phyloP scores from a whole-genome alignment of 2,888 invertebrate species.

The Temnothorax unifasciatus region DNA sequence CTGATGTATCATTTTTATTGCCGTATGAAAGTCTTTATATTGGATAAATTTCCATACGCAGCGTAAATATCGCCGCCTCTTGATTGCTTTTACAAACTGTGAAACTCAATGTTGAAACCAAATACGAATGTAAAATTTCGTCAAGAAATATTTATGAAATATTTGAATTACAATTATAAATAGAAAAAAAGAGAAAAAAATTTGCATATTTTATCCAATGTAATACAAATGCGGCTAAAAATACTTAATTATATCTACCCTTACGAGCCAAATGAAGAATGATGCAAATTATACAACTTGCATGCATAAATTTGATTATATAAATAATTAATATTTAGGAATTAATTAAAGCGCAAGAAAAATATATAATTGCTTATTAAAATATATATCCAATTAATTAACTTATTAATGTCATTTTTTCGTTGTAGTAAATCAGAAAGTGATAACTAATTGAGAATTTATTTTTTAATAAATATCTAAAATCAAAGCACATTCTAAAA shows the following conservation, averaged over 20 bases:
- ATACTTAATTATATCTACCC: background rate
- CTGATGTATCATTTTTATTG: slow-evolving; percentile 54
- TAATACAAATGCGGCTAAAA: background rate
- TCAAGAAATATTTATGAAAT: background rate
- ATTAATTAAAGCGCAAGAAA: background rate
- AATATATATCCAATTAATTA: background rate
- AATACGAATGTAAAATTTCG: background rate
- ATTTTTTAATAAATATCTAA: slow-evolving; percentile 47
- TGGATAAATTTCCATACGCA: slow-evolving; percentile 51
- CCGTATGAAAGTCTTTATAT: slow-evolving; percentile 39
- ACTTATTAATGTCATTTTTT: background rate
- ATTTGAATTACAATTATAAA: background rate
- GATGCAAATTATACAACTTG: background rate
- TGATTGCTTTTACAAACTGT: slow-evolving; percentile 29
- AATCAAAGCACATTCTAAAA: slow-evolving; percentile 48
- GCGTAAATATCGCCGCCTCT: slow-evolving; percentile 25
- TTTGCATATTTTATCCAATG: background rate
- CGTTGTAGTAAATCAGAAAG: background rate
- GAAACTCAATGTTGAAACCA: background rate
- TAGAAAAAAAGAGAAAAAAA: background rate
- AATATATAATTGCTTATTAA: background rate
- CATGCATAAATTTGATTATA: background rate
- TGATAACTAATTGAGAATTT: slow-evolving; percentile 19
- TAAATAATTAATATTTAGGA: slow-evolving; percentile 1
- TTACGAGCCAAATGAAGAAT: background rate